Base-by-base conservation (phyloP, 2,113 vertebrate species). In the Nannobrachium achirus region DNA sequence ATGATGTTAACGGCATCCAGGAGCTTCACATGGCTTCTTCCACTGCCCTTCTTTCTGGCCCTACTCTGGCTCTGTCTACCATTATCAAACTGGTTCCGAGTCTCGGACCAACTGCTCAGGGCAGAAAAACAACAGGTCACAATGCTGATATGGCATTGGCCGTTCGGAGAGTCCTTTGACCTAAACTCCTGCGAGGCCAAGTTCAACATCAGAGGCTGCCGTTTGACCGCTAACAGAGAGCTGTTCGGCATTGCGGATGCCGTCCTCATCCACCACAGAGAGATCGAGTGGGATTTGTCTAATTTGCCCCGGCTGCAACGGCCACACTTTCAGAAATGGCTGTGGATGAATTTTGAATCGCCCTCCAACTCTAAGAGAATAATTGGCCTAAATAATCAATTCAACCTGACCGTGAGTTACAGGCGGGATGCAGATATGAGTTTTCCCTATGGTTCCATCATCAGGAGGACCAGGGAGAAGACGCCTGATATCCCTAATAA, bases 301-400 rank as follows among this genome's bases (percentile, higher is more conserved):
- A 95, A 96, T 75, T 92, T 96, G 86, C 94, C 94, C 82, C 83
- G 88, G 71, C 90, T 91, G 71, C 87, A 86, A 10, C 86, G 91
- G 52, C 93, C 94, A 19, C 85, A 87, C 4, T 94, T 95, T 87
- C 93, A 94, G 89, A 96, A 95, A 81, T 96, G 94, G 94, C 93
- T 94, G 76, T 95, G 94, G 93, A 95, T 94, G 94, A 94, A 96
- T 82, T 78, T 95, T 79, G 93, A 96, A 82, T 95, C 94, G 49
- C 94, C 93, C 45, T 92, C 92, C 41, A 92, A 94, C 19, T 93
- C 93, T 6, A 86, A 89, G 7, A 91, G 90, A 53, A 93, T 94
- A 71, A 89, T 86, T 74, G 93, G 91, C 20, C 91, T 94, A 16
- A 92, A 94, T 57, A 91, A 95, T 72, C 89, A 95, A 13, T 95